A percentile compares a stretch with the other conserved stretches of the same genome.
These are phyloP conservation scores for Allolobophora icterica DNA, from an alignment of 2,888 invertebrate genomes.

Conservation along the genomic window DNA sequence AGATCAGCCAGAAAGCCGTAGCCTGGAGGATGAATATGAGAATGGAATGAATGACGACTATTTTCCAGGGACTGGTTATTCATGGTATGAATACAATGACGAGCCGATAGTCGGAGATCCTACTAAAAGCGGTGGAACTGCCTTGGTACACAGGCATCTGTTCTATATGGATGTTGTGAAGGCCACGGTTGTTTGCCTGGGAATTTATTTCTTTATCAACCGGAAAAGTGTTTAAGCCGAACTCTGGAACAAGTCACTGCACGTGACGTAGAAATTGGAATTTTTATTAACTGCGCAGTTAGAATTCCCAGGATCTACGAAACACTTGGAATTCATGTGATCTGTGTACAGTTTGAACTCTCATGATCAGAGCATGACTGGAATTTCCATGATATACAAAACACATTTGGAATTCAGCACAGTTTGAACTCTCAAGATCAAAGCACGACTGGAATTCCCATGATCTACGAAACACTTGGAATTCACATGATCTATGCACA, in stretches of 20 bases:
- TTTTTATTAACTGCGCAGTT: not conserved
- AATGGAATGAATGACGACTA: not conserved
- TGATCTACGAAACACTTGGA: too few relatives aligned
- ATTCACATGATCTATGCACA: too few relatives aligned
- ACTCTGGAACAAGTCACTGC: not conserved
- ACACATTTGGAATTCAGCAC: too few relatives aligned
- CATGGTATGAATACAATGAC: not conserved
- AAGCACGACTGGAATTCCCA: too few relatives aligned
- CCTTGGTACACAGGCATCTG: not conserved
- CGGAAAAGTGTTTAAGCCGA: not conserved
- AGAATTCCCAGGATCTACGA: too few relatives aligned
- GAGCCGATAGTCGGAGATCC: not conserved
- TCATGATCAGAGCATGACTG: too few relatives aligned
- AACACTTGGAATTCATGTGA: not conserved
- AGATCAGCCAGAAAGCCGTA: not conserved
- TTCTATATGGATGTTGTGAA: not conserved
- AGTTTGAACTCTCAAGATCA: too few relatives aligned
- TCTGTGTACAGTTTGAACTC: not conserved
- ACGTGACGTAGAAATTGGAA: not conserved
- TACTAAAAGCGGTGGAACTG: not conserved
- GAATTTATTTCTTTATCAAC: not conserved
- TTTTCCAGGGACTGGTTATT: not conserved
- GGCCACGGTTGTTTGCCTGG: not conserved
- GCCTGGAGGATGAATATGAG: conserved; percentile 17
- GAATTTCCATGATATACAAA: too few relatives aligned